Evolutionary conservation across 1,140 invertebrate species (phyloP).

Genomic region (Papilio helenus): DNA sequence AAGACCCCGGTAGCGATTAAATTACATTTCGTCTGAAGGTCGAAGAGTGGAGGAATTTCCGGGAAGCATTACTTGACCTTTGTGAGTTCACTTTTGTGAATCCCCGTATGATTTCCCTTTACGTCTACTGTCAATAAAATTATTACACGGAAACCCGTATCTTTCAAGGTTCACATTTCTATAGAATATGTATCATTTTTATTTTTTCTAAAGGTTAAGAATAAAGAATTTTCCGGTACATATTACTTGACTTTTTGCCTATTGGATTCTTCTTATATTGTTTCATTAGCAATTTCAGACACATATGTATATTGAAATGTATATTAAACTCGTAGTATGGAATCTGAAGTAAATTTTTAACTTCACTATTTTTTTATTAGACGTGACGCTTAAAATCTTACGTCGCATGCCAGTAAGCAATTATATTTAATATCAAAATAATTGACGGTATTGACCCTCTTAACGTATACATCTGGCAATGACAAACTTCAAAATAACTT

Average conservation of each 20-base stretch:
- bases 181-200: background rate
- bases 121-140: background rate
- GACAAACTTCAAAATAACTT: slow-evolving; percentile 4
- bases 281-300: background rate
- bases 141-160: background rate
- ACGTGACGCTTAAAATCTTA: background rate
- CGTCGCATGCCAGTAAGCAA: slow-evolving; percentile 2
- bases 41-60: slow-evolving; percentile 20
- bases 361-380: background rate
- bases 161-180: background rate
- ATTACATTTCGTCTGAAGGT: slow-evolving; percentile 33
- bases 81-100: slow-evolving; percentile 12
- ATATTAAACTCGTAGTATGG: background rate
- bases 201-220: background rate
- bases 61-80: slow-evolving; percentile 18
- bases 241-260: background rate
- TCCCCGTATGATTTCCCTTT: slow-evolving; percentile 29
- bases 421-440: slow-evolving; percentile 27
- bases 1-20: slow-evolving; percentile 38
- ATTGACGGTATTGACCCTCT: slow-evolving; percentile 19
- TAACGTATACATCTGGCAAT: slow-evolving; percentile 1
- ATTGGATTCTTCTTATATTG: background rate
- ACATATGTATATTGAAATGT: background rate
- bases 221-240: background rate
- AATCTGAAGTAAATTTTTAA: background rate